Base-by-base conservation (phyloP, 2,797 vertebrate species). In the Acipenser ruthenus region DNA sequence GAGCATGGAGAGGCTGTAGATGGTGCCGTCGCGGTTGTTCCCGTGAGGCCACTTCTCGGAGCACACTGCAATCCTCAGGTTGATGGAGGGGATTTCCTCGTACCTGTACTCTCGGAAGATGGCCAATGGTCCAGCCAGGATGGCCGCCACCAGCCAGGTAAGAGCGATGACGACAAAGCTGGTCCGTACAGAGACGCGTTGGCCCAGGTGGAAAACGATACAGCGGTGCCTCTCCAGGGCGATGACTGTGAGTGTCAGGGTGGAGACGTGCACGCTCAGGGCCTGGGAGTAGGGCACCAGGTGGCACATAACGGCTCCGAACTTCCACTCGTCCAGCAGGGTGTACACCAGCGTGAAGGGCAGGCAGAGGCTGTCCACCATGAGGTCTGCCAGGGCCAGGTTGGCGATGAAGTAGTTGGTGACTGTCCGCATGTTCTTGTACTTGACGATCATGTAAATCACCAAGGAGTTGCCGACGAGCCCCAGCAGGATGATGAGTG, bases 341-440 rank as follows among this genome's bases (percentile, higher is more conserved):
- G 94, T 96, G 80, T 96, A 95, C 47, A 90, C 90, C 53, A 96
- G 75, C 0, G 94, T 96, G 81, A 96, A 96, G 37, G 94, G 94
- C 79, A 96, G 78, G 68, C 94, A 95, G 71, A 96, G 86, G 0
- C 93, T 91, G 83, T 94, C 89, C 79, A 95, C 90, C 82, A 96
- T 89, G 65, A 96, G 88, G 73, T 96, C 94, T 6, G 94, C 94
- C 76, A 96, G 74, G 10, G 94, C 94, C 78, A 96, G 81, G 82
- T 96, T 96, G 47, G 93, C 93, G 18, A 96, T 96, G 84, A 96
- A 96, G 80, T 92, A 94, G 80, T 96, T 96, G 70, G 94, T 96
- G 59, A 95, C 94, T 0, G 94, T 95, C 67, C 93, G 89, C 94
- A 96, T 96, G 74, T 90, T 94, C 71, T 85, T 89, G 80, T 93